Evolutionary conservation across 2,113 vertebrate genomes (phyloP).

Genomic region (Hydrolagus affinis): DNA sequence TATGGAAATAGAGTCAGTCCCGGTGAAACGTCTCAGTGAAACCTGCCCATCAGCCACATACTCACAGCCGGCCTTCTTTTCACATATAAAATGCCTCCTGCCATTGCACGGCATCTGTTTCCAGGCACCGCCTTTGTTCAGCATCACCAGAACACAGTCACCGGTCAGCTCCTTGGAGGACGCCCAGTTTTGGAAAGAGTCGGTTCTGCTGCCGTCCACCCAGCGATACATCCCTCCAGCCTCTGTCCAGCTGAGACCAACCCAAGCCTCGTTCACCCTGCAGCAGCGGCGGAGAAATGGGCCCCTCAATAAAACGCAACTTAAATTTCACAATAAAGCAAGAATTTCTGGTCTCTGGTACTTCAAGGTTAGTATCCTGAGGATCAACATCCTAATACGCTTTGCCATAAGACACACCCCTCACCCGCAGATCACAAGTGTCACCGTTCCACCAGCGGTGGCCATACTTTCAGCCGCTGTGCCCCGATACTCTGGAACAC

Average conservation of each 20-base stretch:
- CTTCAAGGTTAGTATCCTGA: too few species aligned
- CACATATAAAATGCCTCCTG: conserved; percentile 48
- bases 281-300: conserved; percentile 25
- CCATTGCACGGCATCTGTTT: conserved; percentile 42
- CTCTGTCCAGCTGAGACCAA: conserved; percentile 43
- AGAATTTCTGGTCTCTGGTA: too few species aligned
- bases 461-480: too few species aligned
- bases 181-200: conserved; percentile 34
- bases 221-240: conserved; percentile 10
- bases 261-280: conserved; percentile 44
- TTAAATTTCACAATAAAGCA: too few species aligned
- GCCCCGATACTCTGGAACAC: too few species aligned
- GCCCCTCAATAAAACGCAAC: too few species aligned
- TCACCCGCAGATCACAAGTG: too few species aligned
- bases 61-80: conserved; percentile 35
- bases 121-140: conserved; percentile 43
- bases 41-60: background rate
- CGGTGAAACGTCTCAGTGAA: background rate
- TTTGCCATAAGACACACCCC: too few species aligned
- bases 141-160: conserved; percentile 48
- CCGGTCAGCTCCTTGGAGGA: background rate
- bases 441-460: too few species aligned
- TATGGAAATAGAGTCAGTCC: background rate
- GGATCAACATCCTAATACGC: too few species aligned
- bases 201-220: conserved; percentile 16